Percentiles rank a stretch among this genome's conserved stretches.
These are phyloP conservation scores for Gambelia wislizenii DNA, from an alignment of 2,797 vertebrate species.

Conservation along the genomic window DNA sequence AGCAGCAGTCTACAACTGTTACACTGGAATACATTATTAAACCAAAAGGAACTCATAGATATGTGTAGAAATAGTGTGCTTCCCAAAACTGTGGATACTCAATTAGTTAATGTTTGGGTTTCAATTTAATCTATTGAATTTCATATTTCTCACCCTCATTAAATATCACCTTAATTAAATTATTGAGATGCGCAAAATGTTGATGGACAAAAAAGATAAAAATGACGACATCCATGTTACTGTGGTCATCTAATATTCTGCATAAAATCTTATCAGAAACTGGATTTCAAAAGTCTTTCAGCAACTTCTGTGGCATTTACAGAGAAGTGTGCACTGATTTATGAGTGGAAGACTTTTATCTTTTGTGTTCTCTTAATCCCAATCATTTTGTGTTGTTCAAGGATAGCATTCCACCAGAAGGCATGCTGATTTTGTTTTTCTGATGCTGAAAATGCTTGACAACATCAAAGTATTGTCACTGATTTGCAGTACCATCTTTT, in stretches of 20 bases:
- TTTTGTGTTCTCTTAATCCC: constrained; percentile 64
- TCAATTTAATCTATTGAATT: constrained; percentile 14
- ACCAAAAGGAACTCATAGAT: background rate
- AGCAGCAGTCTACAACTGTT: background rate
- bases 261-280: constrained; percentile 54
- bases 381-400: constrained; percentile 44
- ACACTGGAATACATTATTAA: background rate
- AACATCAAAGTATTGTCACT: background rate
- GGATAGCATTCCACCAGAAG: constrained; percentile 20
- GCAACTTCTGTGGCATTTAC: constrained; percentile 5
- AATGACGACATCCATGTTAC: constrained; percentile 55
- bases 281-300: constrained; percentile 40
- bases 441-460: background rate
- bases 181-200: constrained; percentile 47
- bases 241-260: constrained; percentile 38
- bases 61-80: constrained; percentile 26
- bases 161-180: background rate
- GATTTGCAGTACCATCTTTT: background rate
- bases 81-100: background rate
- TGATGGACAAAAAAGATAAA: constrained; percentile 36
- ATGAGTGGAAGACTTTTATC: constrained; percentile 46
- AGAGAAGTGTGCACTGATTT: constrained; percentile 41
- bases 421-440: background rate
- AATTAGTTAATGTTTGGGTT: background rate
- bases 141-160: background rate